Conservation (phyloP, 2,888 invertebrate species). For the Strigamia transsilvanica region DNA sequence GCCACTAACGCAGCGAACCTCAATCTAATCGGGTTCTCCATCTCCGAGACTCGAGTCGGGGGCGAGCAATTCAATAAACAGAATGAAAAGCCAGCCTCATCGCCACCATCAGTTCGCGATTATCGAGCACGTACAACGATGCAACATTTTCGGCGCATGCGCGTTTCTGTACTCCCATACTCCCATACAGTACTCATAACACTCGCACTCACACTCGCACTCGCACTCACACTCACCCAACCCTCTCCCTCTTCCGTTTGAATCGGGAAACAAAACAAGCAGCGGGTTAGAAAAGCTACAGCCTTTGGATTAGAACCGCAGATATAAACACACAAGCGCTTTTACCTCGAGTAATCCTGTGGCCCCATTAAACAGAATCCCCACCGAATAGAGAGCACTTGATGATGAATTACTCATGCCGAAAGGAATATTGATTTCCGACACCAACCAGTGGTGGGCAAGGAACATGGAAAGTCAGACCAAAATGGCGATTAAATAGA, state of each 20-base stretch:
- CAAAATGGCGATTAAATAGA: neutral
- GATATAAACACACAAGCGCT: conserved; percentile 39
- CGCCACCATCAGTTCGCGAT: conserved; percentile 27
- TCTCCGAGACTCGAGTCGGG: conserved; percentile 20
- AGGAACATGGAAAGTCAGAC: neutral
- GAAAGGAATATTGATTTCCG: conserved; percentile 39
- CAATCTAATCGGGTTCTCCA: conserved; percentile 30
- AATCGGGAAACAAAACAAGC: conserved; percentile 7
- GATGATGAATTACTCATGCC: conserved; percentile 42
- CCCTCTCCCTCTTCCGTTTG: neutral
- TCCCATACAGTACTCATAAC: too few relatives aligned
- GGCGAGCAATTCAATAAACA: conserved; percentile 34
- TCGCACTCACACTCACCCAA: too few relatives aligned
- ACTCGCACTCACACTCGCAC: too few relatives aligned
- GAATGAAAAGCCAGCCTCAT: conserved; percentile 39
- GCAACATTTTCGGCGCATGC: conserved; percentile 28
- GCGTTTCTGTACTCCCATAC: neutral
- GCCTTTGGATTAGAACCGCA: conserved; percentile 22
- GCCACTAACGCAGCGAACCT: neutral
- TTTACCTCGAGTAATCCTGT: conserved; percentile 32
- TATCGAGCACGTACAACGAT: conserved; percentile 39
- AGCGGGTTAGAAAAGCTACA: neutral
- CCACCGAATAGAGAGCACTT: conserved; percentile 41
- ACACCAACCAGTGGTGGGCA: neutral
- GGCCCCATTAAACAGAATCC: conserved; percentile 33